Evolutionary conservation across 2,888 invertebrate species (phyloP), one percentile per base, ranked within the genome.

Genomic region (Mesorhabditis spiculigera): DNA sequence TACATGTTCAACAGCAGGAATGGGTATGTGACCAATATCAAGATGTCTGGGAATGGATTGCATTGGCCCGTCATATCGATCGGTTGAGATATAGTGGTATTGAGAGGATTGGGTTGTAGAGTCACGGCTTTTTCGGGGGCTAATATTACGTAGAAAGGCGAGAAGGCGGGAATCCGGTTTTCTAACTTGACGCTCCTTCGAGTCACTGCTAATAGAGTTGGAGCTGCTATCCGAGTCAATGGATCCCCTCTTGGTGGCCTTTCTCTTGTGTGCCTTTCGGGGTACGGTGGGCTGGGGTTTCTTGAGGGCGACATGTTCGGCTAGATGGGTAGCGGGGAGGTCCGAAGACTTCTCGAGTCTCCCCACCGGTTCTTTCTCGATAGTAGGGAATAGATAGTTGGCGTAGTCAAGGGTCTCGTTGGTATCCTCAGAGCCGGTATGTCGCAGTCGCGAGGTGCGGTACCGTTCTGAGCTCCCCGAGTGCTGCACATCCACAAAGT

Each of bases 401-500:
- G 69, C 66, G 10, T 68, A 70, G 62, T 75, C 67, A 28, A 75
- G 62, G 28, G 64, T 62, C 16, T 75, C 70, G 8, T 68, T 68
- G 41, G 70, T 68, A n/a, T 79, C 78, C 66, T 79, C 78, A 44
- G 69, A 69, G 44, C 78, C 78, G 13, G 67, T 69, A 68, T 77
- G 77, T 58, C 66, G 68, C 1, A 71, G n/a, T 5, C 78, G 69
- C 58, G 69, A 72, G 4, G 71, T 68, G 28, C 65, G 66, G 58
- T 70, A 62, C 41, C 71, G 50, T 16, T 72, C 70, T n/a, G 72
- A 71, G 5, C 68, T 58, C 50, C 77, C 79, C 43, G 76, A 76
- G 63, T 79, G 79, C 13, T 71, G 68, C 6, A 81, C 71, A 66
- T 75, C 75, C 13, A 82, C 81, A 67, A 73, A 75, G 69, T 79